Evolutionary conservation across 37 sponge, comb jelly and placozoan species (phyloP), one percentile per base, ranked within the genome.

Genomic region (Amphimedon queenslandica): DNA sequence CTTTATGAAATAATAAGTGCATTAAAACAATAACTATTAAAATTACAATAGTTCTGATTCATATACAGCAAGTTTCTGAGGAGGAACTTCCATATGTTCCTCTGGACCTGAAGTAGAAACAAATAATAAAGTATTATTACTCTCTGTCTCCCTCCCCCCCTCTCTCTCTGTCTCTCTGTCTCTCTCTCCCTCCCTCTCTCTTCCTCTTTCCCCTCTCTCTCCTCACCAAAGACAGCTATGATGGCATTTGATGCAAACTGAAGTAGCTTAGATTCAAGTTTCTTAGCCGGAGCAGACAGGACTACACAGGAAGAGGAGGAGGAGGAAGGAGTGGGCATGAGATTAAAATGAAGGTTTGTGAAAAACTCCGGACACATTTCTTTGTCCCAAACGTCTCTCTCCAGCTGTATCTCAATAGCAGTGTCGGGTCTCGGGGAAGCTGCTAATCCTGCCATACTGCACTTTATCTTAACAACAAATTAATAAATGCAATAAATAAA

Each of bases 201-300:
- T n/a, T n/a, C n/a, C 63, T 6, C 30, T 31, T 6, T 60, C 63
- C 5, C n/a, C n/a, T n/a, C n/a, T n/a, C n/a, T n/a, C 6, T 27
- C 58, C 90, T 84, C 70, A 90, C 90, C 90, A 77, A 77, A 90
- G 28, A 90, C 82, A 63, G 90, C 85, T 13, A 36, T 21, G 23
- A 81, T 25, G 4, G 90, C 55, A 21, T 71, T 81, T 37, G 67
- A 34, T 3, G 86, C 90, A 72, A 55, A 76, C 28, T 90, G 79
- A 2, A 90, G 69, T 35, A 72, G 47, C 58, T 84, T 81, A 4
- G 69, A 55, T 33, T 90, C 90, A 1, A 71, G 33, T 10, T 39
- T 42, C 0, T 63, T 71, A 2, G 61, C 58, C 28, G 72, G 81
- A 3, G 85, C 81, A n/a, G 64, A 57, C 30, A 90, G 43, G 0